Evolutionary conservation across 2,888 invertebrate species (phyloP).

Genomic region (Cantharis rufa): DNA sequence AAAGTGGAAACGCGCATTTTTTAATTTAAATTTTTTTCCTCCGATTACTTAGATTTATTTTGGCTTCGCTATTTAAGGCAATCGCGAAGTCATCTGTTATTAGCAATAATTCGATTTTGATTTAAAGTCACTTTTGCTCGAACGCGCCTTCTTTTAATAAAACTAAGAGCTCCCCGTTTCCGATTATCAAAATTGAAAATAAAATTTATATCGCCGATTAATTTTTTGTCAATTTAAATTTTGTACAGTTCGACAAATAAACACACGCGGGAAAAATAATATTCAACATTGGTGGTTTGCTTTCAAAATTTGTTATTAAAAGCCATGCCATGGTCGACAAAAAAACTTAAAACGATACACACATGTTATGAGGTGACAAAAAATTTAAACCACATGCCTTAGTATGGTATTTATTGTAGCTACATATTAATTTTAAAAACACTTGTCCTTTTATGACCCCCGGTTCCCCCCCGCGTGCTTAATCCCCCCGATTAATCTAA

Average conservation of each 20-base stretch:
- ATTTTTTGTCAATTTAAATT: not conserved
- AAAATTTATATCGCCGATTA: conserved; percentile 6
- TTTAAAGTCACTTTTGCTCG: conserved; percentile 11
- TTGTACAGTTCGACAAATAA: not conserved
- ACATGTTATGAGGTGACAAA: conserved; percentile 33
- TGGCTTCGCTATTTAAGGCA: conserved; percentile 1
- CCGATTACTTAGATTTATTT: not conserved
- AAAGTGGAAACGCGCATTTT: not conserved
- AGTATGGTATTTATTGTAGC: conserved; percentile 16
- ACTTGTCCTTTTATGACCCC: conserved; percentile 16
- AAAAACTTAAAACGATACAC: conserved; percentile 29
- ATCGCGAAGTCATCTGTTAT: conserved; percentile 5
- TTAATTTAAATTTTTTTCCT: not conserved
- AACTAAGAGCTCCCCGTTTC: conserved; percentile 19
- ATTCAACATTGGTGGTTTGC: conserved; percentile 1
- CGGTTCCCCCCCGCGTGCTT: not conserved
- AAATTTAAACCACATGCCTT: conserved; percentile 32
- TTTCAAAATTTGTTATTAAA: conserved; percentile 18
- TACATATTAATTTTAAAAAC: conserved; percentile 33
- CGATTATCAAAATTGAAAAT: not conserved
- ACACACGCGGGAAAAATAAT: conserved; percentile 13
- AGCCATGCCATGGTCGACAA: conserved; percentile 26
- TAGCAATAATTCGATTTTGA: conserved; percentile 17
- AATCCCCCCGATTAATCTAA: not conserved
- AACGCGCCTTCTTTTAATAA: conserved; percentile 25